Percentiles rank a stretch among this genome's conserved stretches.
Evolutionary conservation across 2,888 invertebrate genomes (phyloP).

Genomic region (Muschampia plurimacula): DNA sequence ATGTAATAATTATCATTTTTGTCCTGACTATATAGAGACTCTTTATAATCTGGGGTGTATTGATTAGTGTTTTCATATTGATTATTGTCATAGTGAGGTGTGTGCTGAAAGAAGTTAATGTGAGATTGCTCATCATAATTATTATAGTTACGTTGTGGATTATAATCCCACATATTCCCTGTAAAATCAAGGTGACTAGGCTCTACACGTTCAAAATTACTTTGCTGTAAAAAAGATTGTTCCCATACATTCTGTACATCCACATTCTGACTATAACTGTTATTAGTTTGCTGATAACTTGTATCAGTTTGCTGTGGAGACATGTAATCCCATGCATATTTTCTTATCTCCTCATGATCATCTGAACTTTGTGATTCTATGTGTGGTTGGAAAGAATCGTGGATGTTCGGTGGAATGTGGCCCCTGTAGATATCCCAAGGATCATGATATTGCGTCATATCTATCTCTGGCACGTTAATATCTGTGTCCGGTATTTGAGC

Average conservation of each 20-base stretch:
- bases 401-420: constrained; percentile 68
- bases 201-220: constrained; percentile 21
- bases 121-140: constrained; percentile 41
- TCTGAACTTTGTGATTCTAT: constrained; percentile 50
- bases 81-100: constrained; percentile 1
- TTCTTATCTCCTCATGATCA: constrained; percentile 63
- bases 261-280: constrained; percentile 1
- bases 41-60: constrained; percentile 7
- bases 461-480: constrained; percentile 53
- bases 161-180: constrained; percentile 41
- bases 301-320: constrained; percentile 42
- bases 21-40: background rate
- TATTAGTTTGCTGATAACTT: constrained; percentile 38
- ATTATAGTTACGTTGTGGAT: constrained; percentile 46
- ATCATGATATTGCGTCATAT: constrained; percentile 81
- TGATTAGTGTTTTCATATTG: constrained; percentile 8
- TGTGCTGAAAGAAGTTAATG: constrained; percentile 3
- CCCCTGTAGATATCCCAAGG: constrained; percentile 91
- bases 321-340: constrained; percentile 69
- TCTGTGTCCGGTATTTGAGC: constrained; percentile 57
- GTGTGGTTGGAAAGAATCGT: constrained; percentile 49
- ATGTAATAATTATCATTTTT: background rate
- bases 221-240: constrained; percentile 26
- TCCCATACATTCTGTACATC: constrained; percentile 41
- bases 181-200: constrained; percentile 21